Evolutionary conservation across 1,140 invertebrate species (phyloP).

Genomic region (Acromyrmex heyeri): DNA sequence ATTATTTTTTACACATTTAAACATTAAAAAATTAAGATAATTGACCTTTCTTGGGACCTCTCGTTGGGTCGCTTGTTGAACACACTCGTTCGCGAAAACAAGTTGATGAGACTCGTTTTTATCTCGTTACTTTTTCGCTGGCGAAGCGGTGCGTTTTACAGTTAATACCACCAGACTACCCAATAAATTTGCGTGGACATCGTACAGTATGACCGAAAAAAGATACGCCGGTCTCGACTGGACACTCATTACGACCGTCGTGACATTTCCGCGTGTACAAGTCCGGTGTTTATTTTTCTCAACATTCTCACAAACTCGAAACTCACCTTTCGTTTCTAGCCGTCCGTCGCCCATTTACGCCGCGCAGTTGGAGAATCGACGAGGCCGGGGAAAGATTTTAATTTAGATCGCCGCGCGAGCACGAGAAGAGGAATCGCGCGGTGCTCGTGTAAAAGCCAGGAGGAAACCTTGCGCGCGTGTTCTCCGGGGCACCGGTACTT

Average conservation of each 20-base stretch:
- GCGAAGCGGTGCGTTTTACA: conserved; percentile 51
- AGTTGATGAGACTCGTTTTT: conserved; percentile 71
- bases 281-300: conserved; percentile 27
- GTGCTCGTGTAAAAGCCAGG: conserved; percentile 13
- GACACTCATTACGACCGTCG: conserved; percentile 34
- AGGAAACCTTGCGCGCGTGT: conserved; percentile 36
- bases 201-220: conserved; percentile 32
- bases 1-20: not conserved
- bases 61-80: not conserved
- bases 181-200: conserved; percentile 70
- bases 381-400: conserved; percentile 28
- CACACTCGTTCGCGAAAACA: conserved; percentile 37
- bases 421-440: conserved; percentile 45
- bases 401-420: conserved; percentile 33
- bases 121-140: conserved; percentile 62
- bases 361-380: conserved; percentile 39
- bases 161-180: conserved; percentile 55
- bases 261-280: conserved; percentile 25
- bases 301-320: not conserved
- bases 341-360: conserved; percentile 47
- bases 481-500: conserved; percentile 7
- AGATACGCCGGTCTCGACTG: not conserved
- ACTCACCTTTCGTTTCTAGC: conserved; percentile 12
- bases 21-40: conserved; percentile 27
- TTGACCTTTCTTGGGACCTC: not conserved